Conservation (phyloP, 2,113 vertebrate genomes). For the Zapus hudsonius region DNA sequence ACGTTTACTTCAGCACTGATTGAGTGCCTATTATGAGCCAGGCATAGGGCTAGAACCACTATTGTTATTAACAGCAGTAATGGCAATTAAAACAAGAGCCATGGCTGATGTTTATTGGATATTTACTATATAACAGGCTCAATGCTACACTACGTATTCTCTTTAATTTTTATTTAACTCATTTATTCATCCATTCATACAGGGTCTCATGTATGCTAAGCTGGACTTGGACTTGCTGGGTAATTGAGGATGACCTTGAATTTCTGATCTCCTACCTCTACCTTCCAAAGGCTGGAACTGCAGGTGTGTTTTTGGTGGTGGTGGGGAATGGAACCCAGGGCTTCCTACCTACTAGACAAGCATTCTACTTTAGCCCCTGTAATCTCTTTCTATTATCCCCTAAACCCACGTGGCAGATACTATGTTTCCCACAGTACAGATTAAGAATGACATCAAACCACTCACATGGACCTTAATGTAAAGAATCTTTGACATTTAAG, state of each 20-base stretch:
- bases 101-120: background rate
- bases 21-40: background rate
- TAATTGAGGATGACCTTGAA: background rate
- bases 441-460: slow-evolving; percentile 7
- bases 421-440: background rate
- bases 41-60: background rate
- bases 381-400: background rate
- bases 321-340: background rate
- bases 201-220: background rate
- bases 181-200: background rate
- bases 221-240: background rate
- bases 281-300: background rate
- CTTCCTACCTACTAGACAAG: background rate
- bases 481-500: slow-evolving; percentile 10
- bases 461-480: background rate
- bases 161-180: background rate
- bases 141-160: background rate
- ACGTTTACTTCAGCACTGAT: background rate
- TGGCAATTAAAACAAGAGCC: background rate
- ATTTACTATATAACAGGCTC: background rate
- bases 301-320: background rate
- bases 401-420: background rate
- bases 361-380: background rate
- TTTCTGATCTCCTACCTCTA: background rate
- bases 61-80: background rate